phyloP scores from a whole-genome alignment of 2,797 vertebrate species.

The Vireo griseus region DNA sequence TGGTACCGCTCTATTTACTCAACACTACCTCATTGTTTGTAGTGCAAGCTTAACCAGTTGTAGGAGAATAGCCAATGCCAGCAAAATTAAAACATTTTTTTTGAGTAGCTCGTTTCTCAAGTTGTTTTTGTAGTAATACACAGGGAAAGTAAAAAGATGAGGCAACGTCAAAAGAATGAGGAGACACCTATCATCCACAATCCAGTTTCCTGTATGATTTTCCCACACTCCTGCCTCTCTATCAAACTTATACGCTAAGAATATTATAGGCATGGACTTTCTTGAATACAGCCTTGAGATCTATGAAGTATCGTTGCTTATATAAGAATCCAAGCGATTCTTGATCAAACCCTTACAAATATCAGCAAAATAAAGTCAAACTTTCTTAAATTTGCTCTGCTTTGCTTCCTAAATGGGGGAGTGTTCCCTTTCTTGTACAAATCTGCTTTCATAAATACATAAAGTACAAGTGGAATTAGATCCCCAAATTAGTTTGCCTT shows the following conservation, averaged over 20 bases:
- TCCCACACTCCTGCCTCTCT: background rate
- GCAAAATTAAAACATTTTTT: background rate
- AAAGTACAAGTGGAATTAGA: background rate
- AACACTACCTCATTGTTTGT: slow-evolving; percentile 71
- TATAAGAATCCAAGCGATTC: background rate
- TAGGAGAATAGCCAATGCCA: background rate
- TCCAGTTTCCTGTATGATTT: background rate
- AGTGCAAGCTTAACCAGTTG: slow-evolving; percentile 54
- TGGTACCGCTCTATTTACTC: slow-evolving; percentile 59
- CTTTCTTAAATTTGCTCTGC: background rate
- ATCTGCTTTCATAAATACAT: background rate
- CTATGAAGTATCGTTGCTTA: background rate
- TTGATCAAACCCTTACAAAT: background rate
- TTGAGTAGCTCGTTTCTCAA: background rate
- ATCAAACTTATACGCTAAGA: background rate
- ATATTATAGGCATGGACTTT: background rate
- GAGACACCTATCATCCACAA: background rate
- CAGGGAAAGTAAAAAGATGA: background rate
- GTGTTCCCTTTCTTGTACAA: background rate
- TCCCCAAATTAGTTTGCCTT: background rate
- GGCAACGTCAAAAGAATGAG: background rate
- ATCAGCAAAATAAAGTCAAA: background rate
- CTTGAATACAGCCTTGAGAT: background rate
- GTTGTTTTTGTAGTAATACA: background rate
- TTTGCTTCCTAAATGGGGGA: background rate